Evolutionary conservation across 2,888 invertebrate genomes (phyloP).

Genomic region (Phortica okadai): DNA sequence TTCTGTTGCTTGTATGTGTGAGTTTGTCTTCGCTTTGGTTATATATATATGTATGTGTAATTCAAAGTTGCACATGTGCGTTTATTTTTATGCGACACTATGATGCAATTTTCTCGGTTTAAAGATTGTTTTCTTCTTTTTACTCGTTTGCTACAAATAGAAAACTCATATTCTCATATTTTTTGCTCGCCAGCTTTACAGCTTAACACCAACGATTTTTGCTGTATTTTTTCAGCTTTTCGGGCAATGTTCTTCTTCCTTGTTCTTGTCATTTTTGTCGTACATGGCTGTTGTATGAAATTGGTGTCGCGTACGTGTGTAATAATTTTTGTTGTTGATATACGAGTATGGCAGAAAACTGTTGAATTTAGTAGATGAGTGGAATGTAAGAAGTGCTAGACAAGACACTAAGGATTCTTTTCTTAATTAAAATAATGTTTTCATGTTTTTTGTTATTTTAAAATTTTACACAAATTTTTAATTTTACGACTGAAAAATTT

Average conservation of each 20-base stretch:
- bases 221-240: background rate
- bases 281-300: conserved; percentile 49
- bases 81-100: conserved; percentile 70
- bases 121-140: conserved; percentile 14
- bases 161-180: conserved; percentile 3
- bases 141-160: background rate
- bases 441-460: too few relatives aligned
- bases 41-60: conserved; percentile 15
- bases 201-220: background rate
- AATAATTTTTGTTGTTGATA: conserved; percentile 27
- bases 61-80: conserved; percentile 51
- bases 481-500: too few relatives aligned
- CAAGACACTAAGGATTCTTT: background rate
- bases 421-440: background rate
- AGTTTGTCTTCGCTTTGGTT: background rate
- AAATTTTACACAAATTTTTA: too few relatives aligned
- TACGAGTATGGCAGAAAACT: background rate
- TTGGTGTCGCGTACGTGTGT: conserved; percentile 55
- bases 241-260: conserved; percentile 22
- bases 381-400: background rate
- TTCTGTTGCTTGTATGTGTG: background rate
- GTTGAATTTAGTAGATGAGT: conserved; percentile 9
- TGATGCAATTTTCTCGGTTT: conserved; percentile 66
- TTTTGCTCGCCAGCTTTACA: background rate
- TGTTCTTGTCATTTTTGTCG: background rate